Base-by-base conservation (phyloP, 2,888 invertebrate species). In the Hymenopus coronatus region DNA sequence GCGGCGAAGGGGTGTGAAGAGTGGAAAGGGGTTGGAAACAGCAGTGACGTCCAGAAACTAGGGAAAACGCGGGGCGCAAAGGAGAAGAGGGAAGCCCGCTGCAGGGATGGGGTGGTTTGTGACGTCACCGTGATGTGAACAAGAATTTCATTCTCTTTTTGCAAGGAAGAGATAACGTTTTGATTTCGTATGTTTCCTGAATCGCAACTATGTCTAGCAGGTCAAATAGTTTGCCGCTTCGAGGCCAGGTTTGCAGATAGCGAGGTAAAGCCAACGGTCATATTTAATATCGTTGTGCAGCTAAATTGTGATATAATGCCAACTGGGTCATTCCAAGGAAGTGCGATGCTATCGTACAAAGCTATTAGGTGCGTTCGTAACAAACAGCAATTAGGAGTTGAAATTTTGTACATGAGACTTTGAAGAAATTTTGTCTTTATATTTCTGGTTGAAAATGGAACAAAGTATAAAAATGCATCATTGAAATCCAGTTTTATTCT, bases 31-130 rank as follows among this genome's bases (percentile, higher is more conserved):
- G 90, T 90, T 91, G 91, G 90, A 89, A 91, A 91, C 91, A 91
- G 91, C 91, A 90, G 92, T 92, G 93, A 93, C 92, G 93, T 93
- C 92, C 93, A 92, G 91, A 91, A 91, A 92, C 92, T 92, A 91
- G 84, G 87, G 28, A 54, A 46, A 86, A 46, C 40, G 7, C 33
- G 84, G 40, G 40, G 27, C 40, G 83, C 15, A 30, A 46, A 14
- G 25, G 46, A 84, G 70, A 83, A 88, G 89, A 87, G 88, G 87
- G 89, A 90, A 84, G 90, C 86, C 27, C 40, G 84, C 40, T 84
- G 90, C 83, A 70, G 89, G 89, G 87, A 81, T 89, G 82, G 82
- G 85, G 83, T 87, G 88, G 90, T 88, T 88, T 92, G 91, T 91
- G 92, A 91, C 90, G 87, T 82, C 87, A 87, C 82, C 54, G 25